Percentiles rank a stretch among this genome's conserved stretches.
phyloP scores from a whole-genome alignment of 1,140 invertebrate genomes.

The Rhopalosiphum maidis region DNA sequence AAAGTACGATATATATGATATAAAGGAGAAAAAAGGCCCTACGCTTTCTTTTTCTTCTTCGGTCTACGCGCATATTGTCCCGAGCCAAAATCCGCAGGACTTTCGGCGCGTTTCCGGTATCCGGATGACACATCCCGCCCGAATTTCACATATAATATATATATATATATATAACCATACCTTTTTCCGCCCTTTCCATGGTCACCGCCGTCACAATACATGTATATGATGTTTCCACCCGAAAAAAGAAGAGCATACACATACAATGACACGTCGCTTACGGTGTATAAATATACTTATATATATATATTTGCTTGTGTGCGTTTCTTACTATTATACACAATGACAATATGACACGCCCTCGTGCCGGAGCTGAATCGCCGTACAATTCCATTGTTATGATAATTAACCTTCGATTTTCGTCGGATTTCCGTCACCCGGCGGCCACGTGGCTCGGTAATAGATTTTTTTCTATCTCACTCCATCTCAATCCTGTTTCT shows the following conservation, averaged over 20 bases:
- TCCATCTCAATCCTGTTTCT: neutral
- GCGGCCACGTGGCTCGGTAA: constrained; percentile 43
- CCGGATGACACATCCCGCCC: constrained; percentile 56
- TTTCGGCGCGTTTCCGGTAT: constrained; percentile 46
- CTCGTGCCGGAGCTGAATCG: neutral
- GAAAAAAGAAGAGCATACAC: neutral
- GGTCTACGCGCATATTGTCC: constrained; percentile 46
- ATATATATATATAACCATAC: constrained; percentile 24
- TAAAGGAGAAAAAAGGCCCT: constrained; percentile 27
- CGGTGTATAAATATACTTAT: neutral
- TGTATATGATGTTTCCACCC: neutral
- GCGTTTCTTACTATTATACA: neutral
- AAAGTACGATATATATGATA: neutral
- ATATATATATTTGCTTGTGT: neutral
- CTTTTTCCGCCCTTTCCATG: constrained; percentile 31
- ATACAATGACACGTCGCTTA: neutral
- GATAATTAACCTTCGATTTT: constrained; percentile 57
- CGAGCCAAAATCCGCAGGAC: constrained; percentile 54
- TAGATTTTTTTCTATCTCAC: neutral
- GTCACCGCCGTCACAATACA: neutral
- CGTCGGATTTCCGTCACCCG: constrained; percentile 55
- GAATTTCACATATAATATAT: constrained; percentile 16
- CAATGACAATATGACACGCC: constrained; percentile 48
- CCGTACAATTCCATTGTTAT: constrained; percentile 42
- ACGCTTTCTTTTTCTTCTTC: constrained; percentile 34